phyloP scores from a whole-genome alignment of 2,113 vertebrate species.

The human region GRCh38 chr6:92961001-92961500 shows the following conservation, averaged over 20 bases:
- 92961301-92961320: background rate
- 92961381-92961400: background rate
- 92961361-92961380: background rate
- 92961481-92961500: background rate
- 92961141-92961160: background rate
- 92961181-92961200: background rate
- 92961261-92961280: background rate
- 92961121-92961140: background rate
- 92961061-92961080: background rate
- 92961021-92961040: background rate
- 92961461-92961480: background rate
- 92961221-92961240: background rate
- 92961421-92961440: background rate
- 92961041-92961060: background rate
- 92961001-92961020: background rate
- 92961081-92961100: background rate
- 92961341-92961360: background rate
- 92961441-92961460: background rate
- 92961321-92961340: background rate
- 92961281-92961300: background rate
- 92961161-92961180: background rate
- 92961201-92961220: background rate
- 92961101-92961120: conserved; percentile 7
- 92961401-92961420: background rate
- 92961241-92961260: background rate